Conservation (phyloP, 2,113 vertebrate genomes). For the Amazona vittata region DNA sequence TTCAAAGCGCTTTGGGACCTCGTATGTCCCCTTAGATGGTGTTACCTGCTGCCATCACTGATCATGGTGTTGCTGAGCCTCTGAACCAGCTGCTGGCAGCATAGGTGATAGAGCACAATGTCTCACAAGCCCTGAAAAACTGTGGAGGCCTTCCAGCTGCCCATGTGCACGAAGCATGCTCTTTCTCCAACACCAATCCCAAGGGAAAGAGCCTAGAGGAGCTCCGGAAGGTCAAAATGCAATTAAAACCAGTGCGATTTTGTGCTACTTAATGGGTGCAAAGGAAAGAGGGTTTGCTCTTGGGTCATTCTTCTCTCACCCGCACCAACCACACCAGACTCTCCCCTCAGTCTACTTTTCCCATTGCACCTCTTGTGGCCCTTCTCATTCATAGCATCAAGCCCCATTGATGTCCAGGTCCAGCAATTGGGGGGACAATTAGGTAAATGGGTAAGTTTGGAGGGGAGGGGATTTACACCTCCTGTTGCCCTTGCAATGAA, state of each 20-base stretch:
- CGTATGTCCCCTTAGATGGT: neutral
- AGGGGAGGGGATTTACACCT: constrained; percentile 65
- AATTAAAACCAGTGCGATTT: constrained; percentile 34
- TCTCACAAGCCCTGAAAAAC: neutral
- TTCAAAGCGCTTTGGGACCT: neutral
- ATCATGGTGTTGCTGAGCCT: neutral
- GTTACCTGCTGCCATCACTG: neutral
- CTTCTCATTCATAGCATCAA: neutral
- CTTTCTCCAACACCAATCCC: neutral
- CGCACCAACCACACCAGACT: neutral
- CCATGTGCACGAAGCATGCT: neutral
- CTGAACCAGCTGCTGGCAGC: neutral
- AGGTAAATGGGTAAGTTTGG: constrained; percentile 48
- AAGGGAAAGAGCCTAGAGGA: constrained; percentile 4
- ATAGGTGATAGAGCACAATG: neutral
- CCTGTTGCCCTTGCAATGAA: constrained; percentile 70
- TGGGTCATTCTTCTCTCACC: neutral
- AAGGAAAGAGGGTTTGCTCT: neutral
- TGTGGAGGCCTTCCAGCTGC: neutral
- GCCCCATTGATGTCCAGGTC: neutral
- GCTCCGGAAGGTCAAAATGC: constrained; percentile 4
- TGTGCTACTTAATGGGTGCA: neutral
- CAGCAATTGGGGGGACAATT: neutral
- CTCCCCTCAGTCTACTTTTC: neutral
- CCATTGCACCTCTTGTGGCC: neutral